These are phyloP conservation scores for Falco columbarius DNA, from an alignment of 2,797 vertebrate species.

Conservation along the genomic window DNA sequence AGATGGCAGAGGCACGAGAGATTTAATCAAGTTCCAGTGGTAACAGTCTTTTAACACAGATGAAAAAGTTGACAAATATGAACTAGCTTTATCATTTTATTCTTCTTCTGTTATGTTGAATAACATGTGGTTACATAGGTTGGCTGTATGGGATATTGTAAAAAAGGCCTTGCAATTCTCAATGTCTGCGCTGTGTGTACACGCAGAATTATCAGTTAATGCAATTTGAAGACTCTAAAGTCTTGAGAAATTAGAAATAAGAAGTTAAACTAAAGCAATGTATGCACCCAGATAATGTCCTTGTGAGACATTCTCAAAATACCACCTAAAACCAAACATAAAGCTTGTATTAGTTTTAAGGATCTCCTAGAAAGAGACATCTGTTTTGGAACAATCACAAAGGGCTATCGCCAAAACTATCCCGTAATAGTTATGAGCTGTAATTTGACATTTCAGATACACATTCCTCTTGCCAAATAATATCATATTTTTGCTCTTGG, in stretches of 20 bases:
- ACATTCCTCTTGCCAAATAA: conserved; percentile 41
- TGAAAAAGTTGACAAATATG: neutral
- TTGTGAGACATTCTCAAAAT: neutral
- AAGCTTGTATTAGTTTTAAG: neutral
- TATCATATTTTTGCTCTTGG: conserved; percentile 48
- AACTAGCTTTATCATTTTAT: neutral
- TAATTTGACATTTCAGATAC: conserved; percentile 57
- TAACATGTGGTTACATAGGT: neutral
- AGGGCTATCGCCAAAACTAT: conserved; percentile 27
- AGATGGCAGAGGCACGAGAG: neutral
- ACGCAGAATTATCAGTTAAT: neutral
- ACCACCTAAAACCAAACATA: neutral
- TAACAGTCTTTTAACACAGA: neutral
- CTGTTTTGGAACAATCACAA: conserved; percentile 22
- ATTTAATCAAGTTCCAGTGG: neutral
- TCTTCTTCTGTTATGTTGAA: neutral
- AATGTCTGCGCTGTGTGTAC: neutral
- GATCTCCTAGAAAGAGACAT: conserved; percentile 62
- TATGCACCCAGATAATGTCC: neutral
- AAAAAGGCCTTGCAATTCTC: neutral
- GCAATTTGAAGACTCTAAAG: neutral
- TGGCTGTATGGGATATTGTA: neutral
- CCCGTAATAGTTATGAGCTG: conserved; percentile 15
- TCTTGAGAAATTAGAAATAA: neutral
- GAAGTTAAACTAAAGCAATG: neutral